These are phyloP conservation scores for Taurulus bubalis DNA, from an alignment of 2,113 vertebrate species.

Conservation along the genomic window DNA sequence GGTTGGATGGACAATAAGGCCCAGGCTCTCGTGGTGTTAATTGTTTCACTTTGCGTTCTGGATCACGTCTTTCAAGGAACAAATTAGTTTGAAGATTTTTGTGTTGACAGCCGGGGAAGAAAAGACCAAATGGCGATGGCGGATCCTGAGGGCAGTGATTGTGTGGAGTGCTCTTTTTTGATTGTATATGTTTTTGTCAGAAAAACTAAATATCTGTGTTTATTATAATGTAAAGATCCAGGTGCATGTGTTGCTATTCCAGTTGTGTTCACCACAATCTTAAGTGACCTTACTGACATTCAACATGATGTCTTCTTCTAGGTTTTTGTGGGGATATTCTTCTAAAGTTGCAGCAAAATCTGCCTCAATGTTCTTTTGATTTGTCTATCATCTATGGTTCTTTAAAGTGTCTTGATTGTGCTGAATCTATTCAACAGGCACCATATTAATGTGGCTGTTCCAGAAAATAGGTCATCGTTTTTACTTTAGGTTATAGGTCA, in stretches of 20 bases:
- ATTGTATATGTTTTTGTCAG: background rate
- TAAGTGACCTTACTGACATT: background rate
- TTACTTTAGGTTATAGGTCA: background rate
- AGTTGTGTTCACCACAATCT: background rate
- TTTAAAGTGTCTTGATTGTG: background rate
- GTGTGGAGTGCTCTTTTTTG: slow-evolving; percentile 47
- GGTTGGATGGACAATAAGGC: background rate
- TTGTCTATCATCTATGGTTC: background rate
- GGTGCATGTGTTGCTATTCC: background rate
- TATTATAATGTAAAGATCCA: background rate
- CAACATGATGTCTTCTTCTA: background rate
- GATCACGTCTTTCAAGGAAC: slow-evolving; percentile 20
- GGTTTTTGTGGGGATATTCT: background rate
- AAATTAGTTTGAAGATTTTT: slow-evolving; percentile 51
- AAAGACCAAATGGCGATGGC: slow-evolving; percentile 45
- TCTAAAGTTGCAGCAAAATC: background rate
- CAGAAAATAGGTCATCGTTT: background rate
- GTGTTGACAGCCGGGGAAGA: slow-evolving; percentile 15
- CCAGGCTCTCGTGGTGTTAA: background rate
- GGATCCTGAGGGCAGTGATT: slow-evolving; percentile 59
- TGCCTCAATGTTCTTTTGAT: background rate
- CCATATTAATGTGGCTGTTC: background rate
- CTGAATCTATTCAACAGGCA: background rate
- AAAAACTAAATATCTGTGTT: background rate
- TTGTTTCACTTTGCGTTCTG: slow-evolving; percentile 9